These are phyloP conservation scores for Calephelis virginiensis DNA, from an alignment of 1,140 invertebrate species.

Conservation along the genomic window DNA sequence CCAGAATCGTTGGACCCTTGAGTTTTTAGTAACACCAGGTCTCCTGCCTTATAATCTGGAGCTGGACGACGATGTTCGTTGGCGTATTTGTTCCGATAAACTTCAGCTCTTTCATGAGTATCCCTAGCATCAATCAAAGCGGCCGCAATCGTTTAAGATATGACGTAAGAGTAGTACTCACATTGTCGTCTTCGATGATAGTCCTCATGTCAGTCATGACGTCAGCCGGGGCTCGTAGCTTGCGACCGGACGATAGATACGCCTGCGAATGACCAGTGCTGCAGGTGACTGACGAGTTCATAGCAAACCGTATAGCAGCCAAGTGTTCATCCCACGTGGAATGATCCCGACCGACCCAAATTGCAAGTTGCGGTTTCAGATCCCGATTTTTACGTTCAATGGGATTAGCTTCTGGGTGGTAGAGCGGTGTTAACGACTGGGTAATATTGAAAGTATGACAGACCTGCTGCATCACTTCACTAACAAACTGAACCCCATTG, in stretches of 20 bases:
- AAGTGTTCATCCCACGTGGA: constrained; percentile 52
- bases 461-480: too few species aligned
- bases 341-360: constrained; percentile 51
- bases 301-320: constrained; percentile 54
- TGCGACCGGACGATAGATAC: constrained; percentile 52
- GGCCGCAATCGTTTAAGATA: too few species aligned
- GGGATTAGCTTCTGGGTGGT: too few species aligned
- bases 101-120: constrained; percentile 28
- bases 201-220: constrained; percentile 25
- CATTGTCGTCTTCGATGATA: constrained; percentile 35
- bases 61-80: too few species aligned
- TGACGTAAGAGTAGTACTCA: too few species aligned
- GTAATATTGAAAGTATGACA: too few species aligned
- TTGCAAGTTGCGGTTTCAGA: constrained; percentile 55
- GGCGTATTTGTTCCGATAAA: constrained; percentile 24
- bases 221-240: constrained; percentile 36
- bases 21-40: too few species aligned
- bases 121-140: too few species aligned
- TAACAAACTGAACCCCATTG: too few species aligned
- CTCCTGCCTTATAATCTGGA: too few species aligned
- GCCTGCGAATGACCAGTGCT: constrained; percentile 63
- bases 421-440: too few species aligned
- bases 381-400: constrained; percentile 56
- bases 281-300: constrained; percentile 57
- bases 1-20: too few species aligned